A percentile compares a stretch with the other conserved stretches of the same genome.
phyloP scores from a whole-genome alignment of 2,888 invertebrate genomes.

The Physocephala rufipes region DNA sequence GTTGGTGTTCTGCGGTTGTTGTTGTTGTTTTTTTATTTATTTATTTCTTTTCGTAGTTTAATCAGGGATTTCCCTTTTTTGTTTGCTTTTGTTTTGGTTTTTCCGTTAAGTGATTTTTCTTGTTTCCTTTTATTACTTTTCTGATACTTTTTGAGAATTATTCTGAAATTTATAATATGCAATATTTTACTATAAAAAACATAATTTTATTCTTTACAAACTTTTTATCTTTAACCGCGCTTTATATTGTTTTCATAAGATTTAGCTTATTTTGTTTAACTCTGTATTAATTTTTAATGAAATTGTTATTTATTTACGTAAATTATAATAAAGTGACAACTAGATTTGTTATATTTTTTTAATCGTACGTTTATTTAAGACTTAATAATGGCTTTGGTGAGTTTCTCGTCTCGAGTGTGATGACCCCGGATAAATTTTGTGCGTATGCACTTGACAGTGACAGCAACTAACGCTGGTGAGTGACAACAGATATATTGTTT shows the following conservation, averaged over 20 bases:
- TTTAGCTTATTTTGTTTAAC: constrained; percentile 5
- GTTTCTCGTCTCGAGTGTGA: too few relatives aligned
- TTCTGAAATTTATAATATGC: constrained; percentile 17
- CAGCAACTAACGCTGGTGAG: too few relatives aligned
- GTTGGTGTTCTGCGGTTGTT: not conserved
- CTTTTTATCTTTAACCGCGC: not conserved
- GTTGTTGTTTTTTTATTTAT: not conserved
- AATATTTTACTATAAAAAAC: constrained; percentile 17
- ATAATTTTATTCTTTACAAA: not conserved
- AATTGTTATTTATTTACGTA: too few relatives aligned
- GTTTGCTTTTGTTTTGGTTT: constrained; percentile 11
- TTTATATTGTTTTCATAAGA: constrained; percentile 13
- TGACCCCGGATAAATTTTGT: too few relatives aligned
- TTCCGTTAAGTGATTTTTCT: not conserved
- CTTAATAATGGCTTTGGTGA: too few relatives aligned
- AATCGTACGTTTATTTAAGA: not conserved
- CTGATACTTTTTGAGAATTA: not conserved
- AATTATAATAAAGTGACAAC: constrained; percentile 23
- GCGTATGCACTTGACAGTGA: too few relatives aligned
- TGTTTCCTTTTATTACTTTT: constrained; percentile 10
- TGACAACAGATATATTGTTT: too few relatives aligned
- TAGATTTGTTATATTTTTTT: not conserved
- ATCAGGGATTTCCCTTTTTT: constrained; percentile 31
- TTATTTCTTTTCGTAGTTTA: constrained; percentile 9
- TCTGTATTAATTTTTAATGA: constrained; percentile 30